A percentile compares a stretch with the other conserved stretches of the same genome.
Conservation (phyloP, 2,113 vertebrate genomes). For the Menidia beryllina region DNA sequence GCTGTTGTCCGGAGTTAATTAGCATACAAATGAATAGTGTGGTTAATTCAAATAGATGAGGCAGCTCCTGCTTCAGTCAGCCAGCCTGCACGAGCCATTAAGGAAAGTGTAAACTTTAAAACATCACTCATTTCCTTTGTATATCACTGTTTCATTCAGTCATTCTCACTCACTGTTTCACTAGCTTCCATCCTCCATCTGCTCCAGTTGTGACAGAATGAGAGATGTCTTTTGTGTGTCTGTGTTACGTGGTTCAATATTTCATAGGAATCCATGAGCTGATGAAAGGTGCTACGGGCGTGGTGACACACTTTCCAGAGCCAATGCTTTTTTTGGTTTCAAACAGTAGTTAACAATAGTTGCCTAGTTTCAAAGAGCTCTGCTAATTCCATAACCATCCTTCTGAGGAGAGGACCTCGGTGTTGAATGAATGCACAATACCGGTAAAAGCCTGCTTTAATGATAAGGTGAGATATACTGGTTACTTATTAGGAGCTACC, state of each 20-base stretch:
- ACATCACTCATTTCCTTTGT: conserved; percentile 36
- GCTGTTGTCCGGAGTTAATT: conserved; percentile 57
- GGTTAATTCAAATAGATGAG: conserved; percentile 65
- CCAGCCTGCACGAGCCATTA: conserved; percentile 26
- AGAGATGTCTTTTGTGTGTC: conserved; percentile 42
- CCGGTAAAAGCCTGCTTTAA: conserved; percentile 52
- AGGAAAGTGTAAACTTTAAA: conserved; percentile 63
- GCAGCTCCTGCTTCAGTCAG: conserved; percentile 47
- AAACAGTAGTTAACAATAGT: background rate
- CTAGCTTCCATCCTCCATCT: conserved; percentile 24
- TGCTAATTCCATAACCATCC: background rate
- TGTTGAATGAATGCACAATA: conserved; percentile 56
- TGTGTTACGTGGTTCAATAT: conserved; percentile 54
- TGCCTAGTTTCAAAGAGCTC: conserved; percentile 12
- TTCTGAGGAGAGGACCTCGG: conserved; percentile 24
- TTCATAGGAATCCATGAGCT: conserved; percentile 53
- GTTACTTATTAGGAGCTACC: conserved; percentile 51
- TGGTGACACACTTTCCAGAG: conserved; percentile 1
- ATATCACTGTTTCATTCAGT: conserved; percentile 12
- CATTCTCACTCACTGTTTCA: conserved; percentile 29
- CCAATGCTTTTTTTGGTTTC: background rate
- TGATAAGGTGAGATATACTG: conserved; percentile 48
- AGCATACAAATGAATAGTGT: conserved; percentile 77
- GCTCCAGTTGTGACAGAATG: conserved; percentile 47
- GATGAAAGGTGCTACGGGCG: conserved; percentile 20